Conservation (phyloP, 2,888 invertebrate species). For the Calameuta idolon region DNA sequence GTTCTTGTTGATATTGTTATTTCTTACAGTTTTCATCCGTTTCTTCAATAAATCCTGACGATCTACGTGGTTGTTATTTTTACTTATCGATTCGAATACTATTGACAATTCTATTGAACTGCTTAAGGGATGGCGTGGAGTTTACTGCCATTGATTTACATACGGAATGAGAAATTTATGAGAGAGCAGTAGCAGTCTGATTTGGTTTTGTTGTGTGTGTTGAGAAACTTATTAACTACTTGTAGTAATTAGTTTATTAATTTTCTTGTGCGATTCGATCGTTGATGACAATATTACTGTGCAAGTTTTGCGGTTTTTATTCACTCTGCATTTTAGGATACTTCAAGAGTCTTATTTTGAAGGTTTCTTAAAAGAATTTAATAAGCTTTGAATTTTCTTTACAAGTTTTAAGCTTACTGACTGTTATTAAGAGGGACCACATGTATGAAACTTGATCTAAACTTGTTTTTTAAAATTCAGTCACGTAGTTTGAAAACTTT, state of each 20-base stretch:
- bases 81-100: constrained; percentile 24
- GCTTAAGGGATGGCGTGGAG: constrained; percentile 42
- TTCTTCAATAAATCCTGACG: constrained; percentile 31
- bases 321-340: background rate
- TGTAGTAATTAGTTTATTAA: background rate
- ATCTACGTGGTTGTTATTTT: constrained; percentile 21
- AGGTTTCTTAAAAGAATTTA: background rate
- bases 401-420: background rate
- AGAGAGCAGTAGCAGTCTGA: constrained; percentile 16
- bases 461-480: background rate
- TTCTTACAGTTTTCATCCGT: constrained; percentile 28
- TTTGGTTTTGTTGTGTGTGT: constrained; percentile 5
- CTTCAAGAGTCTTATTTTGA: background rate
- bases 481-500: background rate
- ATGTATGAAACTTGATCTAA: background rate
- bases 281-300: background rate
- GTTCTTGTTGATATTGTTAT: constrained; percentile 16
- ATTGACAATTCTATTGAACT: constrained; percentile 32
- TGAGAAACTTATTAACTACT: background rate
- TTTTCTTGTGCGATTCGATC: background rate
- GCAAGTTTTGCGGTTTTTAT: background rate
- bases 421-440: background rate
- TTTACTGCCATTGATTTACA: constrained; percentile 32
- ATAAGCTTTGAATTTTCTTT: background rate
- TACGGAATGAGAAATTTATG: constrained; percentile 1